These are phyloP conservation scores for Rhynchophorus ferrugineus DNA, from an alignment of 1,140 invertebrate species.

Conservation along the genomic window DNA sequence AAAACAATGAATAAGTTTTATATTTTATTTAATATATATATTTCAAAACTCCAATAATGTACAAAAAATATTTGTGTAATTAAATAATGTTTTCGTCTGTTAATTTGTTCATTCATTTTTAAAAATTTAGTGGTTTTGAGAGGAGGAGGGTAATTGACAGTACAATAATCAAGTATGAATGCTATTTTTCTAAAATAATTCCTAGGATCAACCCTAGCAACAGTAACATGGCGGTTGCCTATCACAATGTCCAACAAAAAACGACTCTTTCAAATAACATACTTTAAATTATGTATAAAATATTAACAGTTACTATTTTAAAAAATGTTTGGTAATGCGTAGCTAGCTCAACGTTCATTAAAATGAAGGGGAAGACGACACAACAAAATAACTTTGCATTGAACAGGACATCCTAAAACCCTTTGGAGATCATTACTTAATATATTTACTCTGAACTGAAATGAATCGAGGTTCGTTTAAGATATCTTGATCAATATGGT, in stretches of 20 bases:
- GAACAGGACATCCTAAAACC: neutral
- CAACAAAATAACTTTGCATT: constrained; percentile 36
- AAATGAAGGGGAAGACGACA: constrained; percentile 37
- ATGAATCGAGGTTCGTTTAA: neutral
- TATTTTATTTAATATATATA: constrained; percentile 44
- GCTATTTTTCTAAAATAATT: constrained; percentile 39
- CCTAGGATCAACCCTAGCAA: constrained; percentile 41
- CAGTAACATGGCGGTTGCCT: constrained; percentile 43
- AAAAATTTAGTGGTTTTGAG: constrained; percentile 36
- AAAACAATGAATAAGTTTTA: constrained; percentile 6
- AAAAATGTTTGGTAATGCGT: constrained; percentile 38
- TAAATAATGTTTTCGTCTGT: constrained; percentile 45
- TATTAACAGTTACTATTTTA: constrained; percentile 43
- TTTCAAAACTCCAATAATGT: constrained; percentile 49
- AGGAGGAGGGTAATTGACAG: constrained; percentile 38
- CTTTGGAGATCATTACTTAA: neutral
- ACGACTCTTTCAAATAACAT: constrained; percentile 42
- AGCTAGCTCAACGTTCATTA: constrained; percentile 40
- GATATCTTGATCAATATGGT: constrained; percentile 6
- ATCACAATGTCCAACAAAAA: constrained; percentile 44
- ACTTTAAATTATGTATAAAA: constrained; percentile 45
- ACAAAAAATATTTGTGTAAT: constrained; percentile 49
- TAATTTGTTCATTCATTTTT: constrained; percentile 38
- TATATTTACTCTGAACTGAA: neutral
- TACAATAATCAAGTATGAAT: constrained; percentile 41